Evolutionary conservation across 2,113 vertebrate genomes (phyloP).

Genomic region (Lasiurus cinereus): DNA sequence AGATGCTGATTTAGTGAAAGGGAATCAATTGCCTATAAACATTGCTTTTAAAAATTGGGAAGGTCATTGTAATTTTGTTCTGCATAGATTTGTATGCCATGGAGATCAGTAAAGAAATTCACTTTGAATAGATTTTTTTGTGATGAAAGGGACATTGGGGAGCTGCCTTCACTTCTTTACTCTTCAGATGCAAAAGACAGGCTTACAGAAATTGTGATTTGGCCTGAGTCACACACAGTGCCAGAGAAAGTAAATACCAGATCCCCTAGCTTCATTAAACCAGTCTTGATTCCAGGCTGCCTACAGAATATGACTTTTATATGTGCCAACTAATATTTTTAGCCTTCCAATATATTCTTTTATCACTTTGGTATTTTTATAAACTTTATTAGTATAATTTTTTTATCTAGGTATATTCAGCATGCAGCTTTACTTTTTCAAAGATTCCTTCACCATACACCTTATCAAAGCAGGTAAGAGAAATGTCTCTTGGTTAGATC

Average conservation of each 20-base stretch:
- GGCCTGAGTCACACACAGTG: not conserved
- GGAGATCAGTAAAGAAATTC: not conserved
- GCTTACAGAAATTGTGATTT: not conserved
- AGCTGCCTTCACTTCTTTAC: not conserved
- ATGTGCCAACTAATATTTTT: not conserved
- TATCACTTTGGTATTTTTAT: not conserved
- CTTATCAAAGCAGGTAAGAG: conserved; percentile 93
- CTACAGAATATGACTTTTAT: not conserved
- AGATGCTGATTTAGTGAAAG: not conserved
- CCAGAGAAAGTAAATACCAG: not conserved
- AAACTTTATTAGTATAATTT: not conserved
- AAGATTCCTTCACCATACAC: conserved; percentile 98
- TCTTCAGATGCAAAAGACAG: not conserved
- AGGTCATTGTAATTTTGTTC: conserved; percentile 9
- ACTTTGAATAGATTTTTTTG: conserved; percentile 12
- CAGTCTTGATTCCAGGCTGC: not conserved
- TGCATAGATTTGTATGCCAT: not conserved
- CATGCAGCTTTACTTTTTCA: conserved; percentile 96
- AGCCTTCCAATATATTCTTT: not conserved
- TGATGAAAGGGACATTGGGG: not conserved
- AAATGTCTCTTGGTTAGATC: conserved; percentile 7
- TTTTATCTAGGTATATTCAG: conserved; percentile 93
- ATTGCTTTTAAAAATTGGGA: not conserved
- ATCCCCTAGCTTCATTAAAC: not conserved
- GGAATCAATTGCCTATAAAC: not conserved